Evolutionary conservation across 2,797 vertebrate genomes (phyloP).

Genomic region (Emydoidea blandingii): DNA sequence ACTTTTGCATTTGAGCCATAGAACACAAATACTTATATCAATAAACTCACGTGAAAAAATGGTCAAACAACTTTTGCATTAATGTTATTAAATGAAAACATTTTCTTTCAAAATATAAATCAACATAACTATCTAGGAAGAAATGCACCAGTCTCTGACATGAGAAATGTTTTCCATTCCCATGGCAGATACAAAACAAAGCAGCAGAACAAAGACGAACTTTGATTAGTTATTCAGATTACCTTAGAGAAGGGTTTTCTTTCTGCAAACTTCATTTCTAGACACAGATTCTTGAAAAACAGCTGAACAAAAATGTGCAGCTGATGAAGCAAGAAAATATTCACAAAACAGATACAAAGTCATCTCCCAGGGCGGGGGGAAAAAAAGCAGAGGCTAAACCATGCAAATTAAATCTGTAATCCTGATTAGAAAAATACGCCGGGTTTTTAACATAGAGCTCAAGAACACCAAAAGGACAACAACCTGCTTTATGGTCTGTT

Average conservation of each 20-base stretch:
- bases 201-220: constrained; percentile 5
- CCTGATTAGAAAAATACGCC: constrained; percentile 68
- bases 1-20: background rate
- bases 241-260: constrained; percentile 62
- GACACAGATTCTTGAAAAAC: constrained; percentile 52
- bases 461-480: constrained; percentile 40
- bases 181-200: constrained; percentile 20
- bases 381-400: constrained; percentile 50
- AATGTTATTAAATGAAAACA: background rate
- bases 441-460: constrained; percentile 38
- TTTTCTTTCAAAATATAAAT: constrained; percentile 10
- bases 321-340: constrained; percentile 16
- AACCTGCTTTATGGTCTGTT: constrained; percentile 35
- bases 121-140: background rate
- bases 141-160: background rate
- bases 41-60: constrained; percentile 8
- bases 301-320: constrained; percentile 28
- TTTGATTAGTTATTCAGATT: constrained; percentile 61
- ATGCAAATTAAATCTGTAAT: constrained; percentile 72
- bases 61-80: background rate
- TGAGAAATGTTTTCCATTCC: background rate
- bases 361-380: background rate
- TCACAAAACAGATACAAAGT: constrained; percentile 40
- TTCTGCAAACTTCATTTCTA: constrained; percentile 65
- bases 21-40: background rate